Percentiles rank a stretch among this genome's conserved stretches.
Conservation (phyloP, 2,888 invertebrate genomes). For the Pollenia amentaria region DNA sequence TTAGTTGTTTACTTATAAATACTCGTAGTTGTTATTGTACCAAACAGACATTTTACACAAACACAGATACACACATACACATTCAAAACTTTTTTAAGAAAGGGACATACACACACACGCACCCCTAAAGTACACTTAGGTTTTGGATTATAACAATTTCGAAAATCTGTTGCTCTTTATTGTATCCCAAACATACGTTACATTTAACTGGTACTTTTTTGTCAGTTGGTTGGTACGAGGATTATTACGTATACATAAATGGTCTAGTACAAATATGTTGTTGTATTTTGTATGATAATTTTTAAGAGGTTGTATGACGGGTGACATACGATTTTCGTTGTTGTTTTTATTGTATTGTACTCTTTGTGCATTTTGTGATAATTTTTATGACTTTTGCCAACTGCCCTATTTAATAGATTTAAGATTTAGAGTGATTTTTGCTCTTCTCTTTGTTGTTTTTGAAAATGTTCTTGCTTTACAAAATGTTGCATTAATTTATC, state of each 20-base stretch:
- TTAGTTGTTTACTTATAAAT: conserved; percentile 77
- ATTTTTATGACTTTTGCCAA: conserved; percentile 76
- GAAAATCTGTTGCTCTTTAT: conserved; percentile 83
- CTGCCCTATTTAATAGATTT: conserved; percentile 75
- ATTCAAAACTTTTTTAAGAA: not conserved
- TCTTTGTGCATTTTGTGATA: conserved; percentile 58
- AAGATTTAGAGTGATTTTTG: conserved; percentile 32
- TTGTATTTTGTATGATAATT: conserved; percentile 43
- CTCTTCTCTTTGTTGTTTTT: not conserved
- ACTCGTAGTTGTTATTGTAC: conserved; percentile 38
- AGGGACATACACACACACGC: not conserved
- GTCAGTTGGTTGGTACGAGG: conserved; percentile 23
- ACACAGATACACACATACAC: not conserved
- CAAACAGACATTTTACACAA: conserved; percentile 24
- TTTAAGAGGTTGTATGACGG: conserved; percentile 28
- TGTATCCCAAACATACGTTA: conserved; percentile 24
- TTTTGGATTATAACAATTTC: conserved; percentile 83
- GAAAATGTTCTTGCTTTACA: not conserved
- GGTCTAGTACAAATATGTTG: not conserved
- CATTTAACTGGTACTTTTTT: conserved; percentile 43
- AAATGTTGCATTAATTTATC: conserved; percentile 55
- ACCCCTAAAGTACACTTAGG: conserved; percentile 16
- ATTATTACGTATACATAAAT: not conserved
- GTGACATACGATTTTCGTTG: conserved; percentile 65
- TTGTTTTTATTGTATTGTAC: not conserved